These are phyloP conservation scores for Cinclus mexicanus DNA, from an alignment of 2,113 vertebrate genomes.

Conservation along the genomic window DNA sequence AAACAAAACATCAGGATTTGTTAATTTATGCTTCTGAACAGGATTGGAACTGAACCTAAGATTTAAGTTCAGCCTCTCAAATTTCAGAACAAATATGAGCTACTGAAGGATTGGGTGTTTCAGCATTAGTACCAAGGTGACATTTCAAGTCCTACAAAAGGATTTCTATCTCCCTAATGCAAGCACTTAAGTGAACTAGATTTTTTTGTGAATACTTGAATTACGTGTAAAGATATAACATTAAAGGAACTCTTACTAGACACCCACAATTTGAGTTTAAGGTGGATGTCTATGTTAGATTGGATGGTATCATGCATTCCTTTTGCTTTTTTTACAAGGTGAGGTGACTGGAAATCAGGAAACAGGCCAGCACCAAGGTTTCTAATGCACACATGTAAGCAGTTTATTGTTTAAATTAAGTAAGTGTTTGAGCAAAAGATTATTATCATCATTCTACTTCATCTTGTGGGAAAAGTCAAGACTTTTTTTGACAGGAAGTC, in stretches of 20 bases:
- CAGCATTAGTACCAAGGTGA: background rate
- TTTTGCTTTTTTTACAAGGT: background rate
- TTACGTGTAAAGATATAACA: background rate
- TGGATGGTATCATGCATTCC: background rate
- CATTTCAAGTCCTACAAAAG: background rate
- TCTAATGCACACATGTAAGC: background rate
- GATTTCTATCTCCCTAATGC: background rate
- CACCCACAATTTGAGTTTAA: background rate
- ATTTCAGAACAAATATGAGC: background rate
- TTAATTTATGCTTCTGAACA: background rate
- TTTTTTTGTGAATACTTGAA: background rate
- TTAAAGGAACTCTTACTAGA: background rate
- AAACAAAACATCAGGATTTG: background rate
- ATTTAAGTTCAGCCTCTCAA: background rate
- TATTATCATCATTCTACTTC: background rate
- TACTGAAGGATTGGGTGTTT: background rate
- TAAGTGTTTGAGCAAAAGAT: background rate
- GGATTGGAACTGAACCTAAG: background rate
- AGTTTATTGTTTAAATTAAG: background rate
- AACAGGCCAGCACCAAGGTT: background rate
- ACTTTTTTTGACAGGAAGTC: background rate
- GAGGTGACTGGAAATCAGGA: background rate
- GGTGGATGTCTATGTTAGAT: background rate
- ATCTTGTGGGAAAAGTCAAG: background rate
- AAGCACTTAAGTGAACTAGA: background rate